Percentiles rank a stretch among this genome's conserved stretches.
These are phyloP conservation scores for Neomorphus geoffroyi DNA, from an alignment of 2,797 vertebrate species.

Conservation along the genomic window DNA sequence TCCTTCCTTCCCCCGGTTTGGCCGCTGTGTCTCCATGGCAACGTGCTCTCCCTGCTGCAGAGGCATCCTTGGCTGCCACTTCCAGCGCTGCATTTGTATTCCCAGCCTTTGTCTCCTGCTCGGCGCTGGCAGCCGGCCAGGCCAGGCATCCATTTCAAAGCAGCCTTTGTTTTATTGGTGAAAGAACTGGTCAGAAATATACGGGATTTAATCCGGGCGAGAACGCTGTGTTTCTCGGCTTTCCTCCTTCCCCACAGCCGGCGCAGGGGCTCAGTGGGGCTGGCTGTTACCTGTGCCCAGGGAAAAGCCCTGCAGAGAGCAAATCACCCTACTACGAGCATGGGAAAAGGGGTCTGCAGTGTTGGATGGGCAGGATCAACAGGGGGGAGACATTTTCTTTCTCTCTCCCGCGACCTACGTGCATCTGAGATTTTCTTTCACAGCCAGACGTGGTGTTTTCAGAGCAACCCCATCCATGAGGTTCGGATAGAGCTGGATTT, in stretches of 20 bases:
- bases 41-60: slow-evolving; percentile 63
- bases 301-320: neutral
- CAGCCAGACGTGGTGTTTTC: neutral
- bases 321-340: neutral
- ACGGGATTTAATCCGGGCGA: neutral
- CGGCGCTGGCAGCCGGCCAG: slow-evolving; percentile 30
- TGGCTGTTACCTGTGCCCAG: rapidly evolving
- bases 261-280: neutral
- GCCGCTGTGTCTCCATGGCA: slow-evolving; percentile 68
- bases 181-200: slow-evolving; percentile 27
- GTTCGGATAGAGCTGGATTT: neutral
- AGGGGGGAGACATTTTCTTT: neutral
- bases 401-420: neutral
- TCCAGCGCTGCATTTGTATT: slow-evolving; percentile 44
- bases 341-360: rapidly evolving
- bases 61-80: slow-evolving; percentile 65
- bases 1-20: slow-evolving; percentile 32
- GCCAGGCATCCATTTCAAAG: slow-evolving; percentile 68
- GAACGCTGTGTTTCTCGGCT: neutral
- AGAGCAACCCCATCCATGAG: neutral
- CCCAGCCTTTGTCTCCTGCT: slow-evolving; percentile 51
- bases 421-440: neutral
- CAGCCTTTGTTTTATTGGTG: slow-evolving; percentile 66
- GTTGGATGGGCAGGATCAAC: rapidly evolving
- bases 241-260: neutral